Base-by-base conservation (phyloP, 2,888 invertebrate species). In the Anthoptus insignis region DNA sequence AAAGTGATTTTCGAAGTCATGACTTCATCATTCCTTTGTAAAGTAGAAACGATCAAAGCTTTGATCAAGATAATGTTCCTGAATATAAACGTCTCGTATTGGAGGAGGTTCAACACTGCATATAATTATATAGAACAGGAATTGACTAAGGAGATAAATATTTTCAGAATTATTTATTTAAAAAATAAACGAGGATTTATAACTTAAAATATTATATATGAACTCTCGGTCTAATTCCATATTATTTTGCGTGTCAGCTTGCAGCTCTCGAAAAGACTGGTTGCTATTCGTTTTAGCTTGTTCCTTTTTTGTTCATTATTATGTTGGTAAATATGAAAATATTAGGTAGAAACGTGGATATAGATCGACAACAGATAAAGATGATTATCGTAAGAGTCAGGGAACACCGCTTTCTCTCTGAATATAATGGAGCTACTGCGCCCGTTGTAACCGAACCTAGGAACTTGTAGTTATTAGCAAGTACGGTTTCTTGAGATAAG, bases 311-410 rank as follows among this genome's bases (percentile, higher is more conserved):
- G 32, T 11, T 32, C 11, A 32, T 5, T 11, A 4, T 2, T 11
- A 32, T 32, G 32, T 32, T 9, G 11, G 6, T 32, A 32, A 32
- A 37, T 49, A 34, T 16, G 32, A 16, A 21, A 42, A 37, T 16
- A 4, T 59, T 52, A 49, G 50, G 37, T 37, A 59, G 59, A 47
- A 34, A 49, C 50, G 39, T 39, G 50, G 50, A 39, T 39, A 32
- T 59, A 53, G 53, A 21, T 45, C 32, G 60, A 8, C 39, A 61
- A 53, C 49, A 49, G 21, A 56, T 56, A 37, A 11, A 47, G 54
- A 56, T 61, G 32, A 54, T 32, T 67, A 72, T 73, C 70, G 27
- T 58, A 37, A 45, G 32, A 9, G 24, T 16, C 16, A 19, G 42
- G 19, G 42, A 19, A 19, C 9, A 0, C 11, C 3, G n/a, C n/a